Evolutionary conservation across 2,888 invertebrate species (phyloP).

Genomic region (Melieria crassipennis): DNA sequence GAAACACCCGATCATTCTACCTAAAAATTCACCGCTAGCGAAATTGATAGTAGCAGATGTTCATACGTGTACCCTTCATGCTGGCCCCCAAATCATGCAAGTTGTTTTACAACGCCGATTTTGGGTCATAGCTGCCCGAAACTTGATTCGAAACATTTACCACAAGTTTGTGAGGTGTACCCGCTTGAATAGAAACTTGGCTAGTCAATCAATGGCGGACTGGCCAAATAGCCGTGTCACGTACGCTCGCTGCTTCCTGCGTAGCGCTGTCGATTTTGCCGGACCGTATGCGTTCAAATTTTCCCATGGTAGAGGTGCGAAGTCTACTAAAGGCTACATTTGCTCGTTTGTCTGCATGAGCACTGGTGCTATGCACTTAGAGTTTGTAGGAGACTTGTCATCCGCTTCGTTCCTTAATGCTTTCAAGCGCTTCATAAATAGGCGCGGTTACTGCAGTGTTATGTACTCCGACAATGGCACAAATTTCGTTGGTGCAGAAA

Average conservation of each 20-base stretch:
- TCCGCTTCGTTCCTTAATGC: too few relatives aligned
- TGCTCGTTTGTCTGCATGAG: constrained; percentile 28
- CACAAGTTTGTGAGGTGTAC: constrained; percentile 10
- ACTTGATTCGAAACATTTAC: background rate
- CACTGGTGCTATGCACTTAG: constrained; percentile 36
- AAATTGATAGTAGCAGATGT: background rate
- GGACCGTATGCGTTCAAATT: constrained; percentile 17
- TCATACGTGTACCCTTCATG: background rate
- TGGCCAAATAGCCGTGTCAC: constrained; percentile 5
- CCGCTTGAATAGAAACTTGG: constrained; percentile 9
- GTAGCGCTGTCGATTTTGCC: constrained; percentile 19
- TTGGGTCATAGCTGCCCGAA: constrained; percentile 17
- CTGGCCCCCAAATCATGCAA: constrained; percentile 15
- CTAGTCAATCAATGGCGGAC: constrained; percentile 23
- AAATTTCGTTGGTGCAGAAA: too few relatives aligned
- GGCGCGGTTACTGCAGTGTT: too few relatives aligned
- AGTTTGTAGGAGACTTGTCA: background rate
- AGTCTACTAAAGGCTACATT: constrained; percentile 23
- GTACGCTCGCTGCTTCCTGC: background rate
- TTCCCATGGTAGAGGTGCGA: constrained; percentile 14
- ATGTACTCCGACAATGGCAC: too few relatives aligned
- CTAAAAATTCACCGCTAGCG: constrained; percentile 5
- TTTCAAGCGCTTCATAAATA: too few relatives aligned
- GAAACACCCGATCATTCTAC: background rate
- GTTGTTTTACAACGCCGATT: constrained; percentile 5